Percentiles rank a stretch among this genome's conserved stretches.
Evolutionary conservation across 2,888 invertebrate species (phyloP).

Genomic region (Sympetrum striolatum): DNA sequence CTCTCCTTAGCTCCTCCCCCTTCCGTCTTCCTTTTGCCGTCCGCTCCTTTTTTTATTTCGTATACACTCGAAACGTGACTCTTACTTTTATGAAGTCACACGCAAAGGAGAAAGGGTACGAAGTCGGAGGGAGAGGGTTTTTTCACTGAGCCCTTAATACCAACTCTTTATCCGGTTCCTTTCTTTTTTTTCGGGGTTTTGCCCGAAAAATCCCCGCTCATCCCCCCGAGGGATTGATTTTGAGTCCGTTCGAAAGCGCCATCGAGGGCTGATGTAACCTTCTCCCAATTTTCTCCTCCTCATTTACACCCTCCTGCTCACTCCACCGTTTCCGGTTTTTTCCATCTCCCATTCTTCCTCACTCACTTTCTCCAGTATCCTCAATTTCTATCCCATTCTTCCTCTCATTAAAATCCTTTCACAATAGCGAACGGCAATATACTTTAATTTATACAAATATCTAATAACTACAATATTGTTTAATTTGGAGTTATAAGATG

Average conservation of each 20-base stretch:
- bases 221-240: neutral
- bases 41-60: neutral
- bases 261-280: neutral
- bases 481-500: too few species aligned
- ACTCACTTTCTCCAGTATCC: neutral
- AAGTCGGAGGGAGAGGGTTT: neutral
- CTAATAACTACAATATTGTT: too few species aligned
- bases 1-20: neutral
- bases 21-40: neutral
- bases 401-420: neutral
- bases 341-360: neutral
- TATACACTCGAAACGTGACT: constrained; percentile 20
- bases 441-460: too few species aligned
- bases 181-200: neutral
- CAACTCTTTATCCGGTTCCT: neutral
- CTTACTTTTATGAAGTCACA: constrained; percentile 15
- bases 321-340: neutral
- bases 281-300: neutral
- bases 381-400: neutral
- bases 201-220: neutral
- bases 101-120: neutral
- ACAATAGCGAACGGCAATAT: too few species aligned
- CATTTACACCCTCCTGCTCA: neutral
- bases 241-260: neutral
- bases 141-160: constrained; percentile 7